phyloP scores from a whole-genome alignment of 2,888 invertebrate species.

The Brenthis hecate region DNA sequence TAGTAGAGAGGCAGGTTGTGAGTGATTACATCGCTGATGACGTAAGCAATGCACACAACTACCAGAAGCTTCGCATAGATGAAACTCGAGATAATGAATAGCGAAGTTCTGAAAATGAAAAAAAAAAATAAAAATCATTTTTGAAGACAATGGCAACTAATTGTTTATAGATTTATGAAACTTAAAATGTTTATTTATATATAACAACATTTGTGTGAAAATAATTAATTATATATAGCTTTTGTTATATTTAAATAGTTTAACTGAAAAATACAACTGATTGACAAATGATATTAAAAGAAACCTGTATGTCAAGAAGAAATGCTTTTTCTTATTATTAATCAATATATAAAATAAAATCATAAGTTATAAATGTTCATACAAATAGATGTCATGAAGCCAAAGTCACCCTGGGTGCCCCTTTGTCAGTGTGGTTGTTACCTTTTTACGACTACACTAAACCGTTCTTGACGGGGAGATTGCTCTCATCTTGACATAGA shows the following conservation, averaged over 20 bases:
- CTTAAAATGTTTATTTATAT: too few species aligned
- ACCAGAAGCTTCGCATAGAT: conserved; percentile 97
- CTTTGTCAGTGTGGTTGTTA: conserved; percentile 3
- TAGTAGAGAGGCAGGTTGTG: conserved; percentile 95
- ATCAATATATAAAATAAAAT: too few species aligned
- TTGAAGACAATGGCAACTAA: conserved; percentile 3
- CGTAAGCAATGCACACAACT: conserved; percentile 96
- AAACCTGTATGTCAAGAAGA: too few species aligned
- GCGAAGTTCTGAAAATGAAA: conserved; percentile 89
- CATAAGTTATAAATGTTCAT: not conserved
- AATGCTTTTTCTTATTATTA: too few species aligned
- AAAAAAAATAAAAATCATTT: conserved; percentile 26
- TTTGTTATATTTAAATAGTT: too few species aligned
- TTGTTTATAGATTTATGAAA: conserved; percentile 3
- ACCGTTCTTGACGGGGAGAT: conserved; percentile 2
- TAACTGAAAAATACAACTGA: too few species aligned
- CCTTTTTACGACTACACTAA: conserved; percentile 9
- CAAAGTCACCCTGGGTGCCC: not conserved
- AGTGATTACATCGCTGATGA: conserved; percentile 96
- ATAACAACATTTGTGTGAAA: too few species aligned
- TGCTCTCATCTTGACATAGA: conserved; percentile 18
- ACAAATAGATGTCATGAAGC: too few species aligned
- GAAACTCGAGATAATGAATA: conserved; percentile 97
- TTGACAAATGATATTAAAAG: too few species aligned
- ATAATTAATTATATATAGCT: too few species aligned